These are phyloP conservation scores for Limnephilus marmoratus DNA, from an alignment of 2,888 invertebrate genomes.

Conservation along the genomic window DNA sequence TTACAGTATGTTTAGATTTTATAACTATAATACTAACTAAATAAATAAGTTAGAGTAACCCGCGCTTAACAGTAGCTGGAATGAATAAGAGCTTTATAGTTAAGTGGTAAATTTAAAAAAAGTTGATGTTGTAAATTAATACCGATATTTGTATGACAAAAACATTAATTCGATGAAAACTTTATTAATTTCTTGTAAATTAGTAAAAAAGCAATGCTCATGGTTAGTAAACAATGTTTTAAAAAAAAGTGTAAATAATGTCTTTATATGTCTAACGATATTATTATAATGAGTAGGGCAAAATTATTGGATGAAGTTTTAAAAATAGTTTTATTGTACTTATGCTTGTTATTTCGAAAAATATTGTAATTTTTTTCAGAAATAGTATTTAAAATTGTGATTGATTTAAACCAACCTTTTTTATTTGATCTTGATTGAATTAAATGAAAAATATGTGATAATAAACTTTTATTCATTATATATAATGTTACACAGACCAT, in stretches of 20 bases:
- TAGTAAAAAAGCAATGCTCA: background rate
- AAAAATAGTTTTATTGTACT: background rate
- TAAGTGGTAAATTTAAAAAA: conserved; percentile 27
- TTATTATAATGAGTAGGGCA: background rate
- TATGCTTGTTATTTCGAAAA: background rate
- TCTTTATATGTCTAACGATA: background rate
- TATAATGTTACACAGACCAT: background rate
- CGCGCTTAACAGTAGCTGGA: conserved; percentile 17
- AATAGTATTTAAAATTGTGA: background rate
- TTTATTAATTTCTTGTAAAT: background rate
- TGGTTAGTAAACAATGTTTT: background rate
- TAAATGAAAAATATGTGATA: background rate
- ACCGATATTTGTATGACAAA: background rate
- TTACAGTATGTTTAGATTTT: background rate
- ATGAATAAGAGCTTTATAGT: conserved; percentile 47
- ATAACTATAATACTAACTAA: background rate
- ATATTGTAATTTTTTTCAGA: background rate
- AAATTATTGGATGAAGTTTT: background rate
- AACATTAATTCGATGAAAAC: background rate
- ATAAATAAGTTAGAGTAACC: conserved; percentile 26
- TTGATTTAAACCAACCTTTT: background rate
- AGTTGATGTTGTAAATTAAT: background rate
- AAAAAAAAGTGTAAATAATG: background rate
- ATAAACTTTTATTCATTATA: background rate
- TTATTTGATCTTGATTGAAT: background rate